A percentile compares a stretch with the other conserved stretches of the same genome.
Evolutionary conservation across 1,140 invertebrate genomes (phyloP).

Genomic region (Scylla paramamosain): DNA sequence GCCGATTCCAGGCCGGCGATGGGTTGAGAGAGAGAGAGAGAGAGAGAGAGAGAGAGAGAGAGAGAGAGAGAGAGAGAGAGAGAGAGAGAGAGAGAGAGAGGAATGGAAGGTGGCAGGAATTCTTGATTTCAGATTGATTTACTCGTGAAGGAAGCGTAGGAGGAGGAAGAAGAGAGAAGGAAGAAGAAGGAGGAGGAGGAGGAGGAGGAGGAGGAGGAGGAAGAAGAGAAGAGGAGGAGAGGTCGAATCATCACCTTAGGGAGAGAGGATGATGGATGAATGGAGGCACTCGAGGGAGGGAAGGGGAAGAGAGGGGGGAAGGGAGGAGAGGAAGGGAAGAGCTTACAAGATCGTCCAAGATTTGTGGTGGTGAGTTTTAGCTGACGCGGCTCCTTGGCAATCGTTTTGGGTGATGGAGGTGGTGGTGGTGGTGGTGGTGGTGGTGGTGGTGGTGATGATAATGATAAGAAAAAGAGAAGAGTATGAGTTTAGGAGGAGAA

Average conservation of each 20-base stretch:
- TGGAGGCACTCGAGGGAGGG: background rate
- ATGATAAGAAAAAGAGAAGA: background rate
- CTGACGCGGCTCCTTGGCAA: no score
- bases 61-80: background rate
- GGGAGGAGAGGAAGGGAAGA: background rate
- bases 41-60: background rate
- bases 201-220: background rate
- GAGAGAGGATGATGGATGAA: conserved; percentile 22
- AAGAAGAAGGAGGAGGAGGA: background rate
- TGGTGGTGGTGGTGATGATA: background rate
- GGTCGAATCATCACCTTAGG: background rate
- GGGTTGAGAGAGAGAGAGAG: background rate
- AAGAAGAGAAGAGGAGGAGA: background rate
- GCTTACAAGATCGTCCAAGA: no score
- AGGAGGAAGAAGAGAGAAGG: no score
- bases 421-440: background rate
- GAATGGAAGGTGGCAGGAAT: background rate
- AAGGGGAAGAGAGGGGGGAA: background rate
- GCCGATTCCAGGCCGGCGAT: background rate
- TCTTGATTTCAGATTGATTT: background rate
- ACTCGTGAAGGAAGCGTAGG: background rate
- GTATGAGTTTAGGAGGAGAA: background rate
- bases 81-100: background rate
- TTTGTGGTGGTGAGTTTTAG: no score
- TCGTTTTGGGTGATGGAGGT: no score